Base-by-base conservation (phyloP, 2,888 invertebrate species). In the Diloba caeruleocephala region DNA sequence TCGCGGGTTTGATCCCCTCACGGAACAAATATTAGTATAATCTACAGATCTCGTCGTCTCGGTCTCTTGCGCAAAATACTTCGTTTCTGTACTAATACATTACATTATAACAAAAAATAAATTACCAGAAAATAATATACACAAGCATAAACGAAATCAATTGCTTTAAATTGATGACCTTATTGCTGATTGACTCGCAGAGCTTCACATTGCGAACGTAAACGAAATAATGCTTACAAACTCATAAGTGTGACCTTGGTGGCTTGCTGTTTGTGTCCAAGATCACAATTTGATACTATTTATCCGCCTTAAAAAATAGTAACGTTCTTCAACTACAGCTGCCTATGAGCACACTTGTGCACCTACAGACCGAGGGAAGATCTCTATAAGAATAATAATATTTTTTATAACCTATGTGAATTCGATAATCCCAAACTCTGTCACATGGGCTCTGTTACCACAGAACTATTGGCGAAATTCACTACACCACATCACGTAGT, bases 81-180 rank as follows among this genome's bases (percentile, higher is more conserved):
- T 7, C 5, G 21, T 21, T 21, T 21, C 17, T 21, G 28, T 15
- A 12, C 28, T 23, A 36, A 3, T 13, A 34, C 21, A 17, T 12
- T 7, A 21, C 7, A 1, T 21, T 4, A 21, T 5, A 21, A 21
- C n/a, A 37, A 36, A 8, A 29, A 41, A 34, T 43, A 55, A 37
- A 53, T 48, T 52, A 43, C 23, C 33, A 36, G 34, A 53, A 51
- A 52, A 74, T 46, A 58, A 73, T 71, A 62, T 64, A 64, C 66
- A 61, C 49, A 49, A 69, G 37, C 49, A 44, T 56, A 67, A 71
- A 71, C 57, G 74, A 67, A 75, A 76, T 56, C 78, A 85, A 87
- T 88, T 88, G 85, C 50, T 74, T 80, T 77, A 81, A 87, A 75
- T 75, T 76, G 79, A 79, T 73, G 82, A 73, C 88, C 88, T 89